A percentile compares a stretch with the other conserved stretches of the same genome.
Conservation (phyloP, 2,888 invertebrate genomes). For the Octodonta nipae region DNA sequence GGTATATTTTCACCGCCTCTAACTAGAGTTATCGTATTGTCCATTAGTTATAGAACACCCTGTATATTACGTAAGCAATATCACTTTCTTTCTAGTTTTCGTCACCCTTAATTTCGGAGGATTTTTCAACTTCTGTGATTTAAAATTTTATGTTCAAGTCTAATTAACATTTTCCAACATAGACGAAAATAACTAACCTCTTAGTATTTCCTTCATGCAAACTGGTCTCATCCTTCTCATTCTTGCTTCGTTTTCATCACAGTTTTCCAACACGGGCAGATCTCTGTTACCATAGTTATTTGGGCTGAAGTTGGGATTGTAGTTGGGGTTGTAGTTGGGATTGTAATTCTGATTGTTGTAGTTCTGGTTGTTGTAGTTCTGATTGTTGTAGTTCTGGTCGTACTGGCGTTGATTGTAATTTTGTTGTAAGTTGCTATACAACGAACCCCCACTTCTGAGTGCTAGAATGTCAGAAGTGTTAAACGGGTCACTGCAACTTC, state of each 20-base stretch:
- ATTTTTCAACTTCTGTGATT: too few relatives aligned
- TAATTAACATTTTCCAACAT: too few relatives aligned
- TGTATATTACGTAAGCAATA: too few relatives aligned
- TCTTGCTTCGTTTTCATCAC: slow-evolving; percentile 20
- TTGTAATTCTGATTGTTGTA: slow-evolving; percentile 9
- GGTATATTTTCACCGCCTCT: too few relatives aligned
- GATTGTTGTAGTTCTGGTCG: slow-evolving; percentile 21
- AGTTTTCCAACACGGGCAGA: slow-evolving; percentile 16
- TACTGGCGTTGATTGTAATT: slow-evolving; percentile 11
- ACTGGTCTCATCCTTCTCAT: slow-evolving; percentile 37
- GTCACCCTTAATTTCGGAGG: too few relatives aligned
- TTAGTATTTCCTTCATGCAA: slow-evolving; percentile 63
- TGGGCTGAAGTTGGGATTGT: neutral
- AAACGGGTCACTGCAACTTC: slow-evolving; percentile 61
- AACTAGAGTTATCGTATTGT: too few relatives aligned
- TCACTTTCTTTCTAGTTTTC: too few relatives aligned
- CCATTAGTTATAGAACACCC: too few relatives aligned
- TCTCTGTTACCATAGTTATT: slow-evolving; percentile 1
- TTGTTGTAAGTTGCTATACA: slow-evolving; percentile 12
- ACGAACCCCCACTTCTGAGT: slow-evolving; percentile 6
- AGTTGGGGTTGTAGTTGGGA: slow-evolving; percentile 14
- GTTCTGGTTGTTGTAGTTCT: slow-evolving; percentile 29
- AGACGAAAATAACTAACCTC: too few relatives aligned
- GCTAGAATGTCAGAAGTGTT: slow-evolving; percentile 36
- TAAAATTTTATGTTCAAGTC: too few relatives aligned